Base-by-base conservation (phyloP, 37 sponge, comb jelly and placozoan species). In the Oopsacas minuta region DNA sequence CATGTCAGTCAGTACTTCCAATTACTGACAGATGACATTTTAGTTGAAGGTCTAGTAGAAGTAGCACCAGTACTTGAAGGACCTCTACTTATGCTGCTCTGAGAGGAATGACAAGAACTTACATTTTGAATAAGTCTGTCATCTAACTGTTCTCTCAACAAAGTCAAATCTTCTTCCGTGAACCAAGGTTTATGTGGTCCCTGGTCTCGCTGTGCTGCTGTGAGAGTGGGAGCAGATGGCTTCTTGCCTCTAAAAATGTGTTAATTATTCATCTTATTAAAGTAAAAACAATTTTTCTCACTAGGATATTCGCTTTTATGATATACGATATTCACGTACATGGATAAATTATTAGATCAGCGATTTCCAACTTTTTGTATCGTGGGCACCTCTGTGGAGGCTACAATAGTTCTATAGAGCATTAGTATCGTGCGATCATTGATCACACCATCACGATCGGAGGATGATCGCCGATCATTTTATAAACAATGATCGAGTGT, bases 201-300 rank as follows among this genome's bases (percentile, higher is more conserved):
- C 75, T 61, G 75, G 75, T 61, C 75, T 34, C 75, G 22, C 75
- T 12, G 75, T 3, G 30, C 75, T 25, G 75, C 75, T 61, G 75
- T 20, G 28, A 61, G 75, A 3, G 75, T 61, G 22, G 75, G 17
- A 5, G 75, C 75, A 10, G 75, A 61, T 22, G 51, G 51, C 30
- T 61, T 61, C 75, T 61, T 61, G 22, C 75, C 75, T n/a, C 75
- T 61, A 61, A 3, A 61, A 42, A n/a, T n/a, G n/a, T n/a, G n/a
- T n/a, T n/a, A n/a, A n/a, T n/a, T n/a, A n/a, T n/a, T n/a, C n/a
- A n/a, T n/a, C n/a, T n/a, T n/a, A n/a, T n/a, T n/a, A n/a, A n/a
- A n/a, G n/a, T n/a, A n/a, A n/a, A n/a, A n/a, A n/a, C n/a, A n/a
- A n/a, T n/a, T n/a, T n/a, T n/a, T n/a, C n/a, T n/a, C n/a, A n/a